A percentile compares a stretch with the other conserved stretches of the same genome.
These are phyloP conservation scores for Hydropsyche tenuis DNA, from an alignment of 1,140 invertebrate genomes.

Conservation along the genomic window DNA sequence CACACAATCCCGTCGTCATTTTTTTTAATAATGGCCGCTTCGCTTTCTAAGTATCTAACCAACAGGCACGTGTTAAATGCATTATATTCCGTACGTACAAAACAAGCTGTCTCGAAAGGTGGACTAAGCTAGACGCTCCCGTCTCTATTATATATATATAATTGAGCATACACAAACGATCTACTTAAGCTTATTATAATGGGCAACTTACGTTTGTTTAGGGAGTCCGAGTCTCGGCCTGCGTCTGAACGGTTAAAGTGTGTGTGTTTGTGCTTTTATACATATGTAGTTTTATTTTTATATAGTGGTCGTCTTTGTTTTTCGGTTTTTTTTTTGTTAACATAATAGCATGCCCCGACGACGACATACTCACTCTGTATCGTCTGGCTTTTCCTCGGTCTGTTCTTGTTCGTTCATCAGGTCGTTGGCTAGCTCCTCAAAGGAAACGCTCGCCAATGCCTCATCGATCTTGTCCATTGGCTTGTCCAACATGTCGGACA, in stretches of 20 bases:
- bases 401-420: conserved; percentile 44
- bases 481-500: conserved; percentile 42
- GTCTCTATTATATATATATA: neutral
- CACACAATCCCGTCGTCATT: neutral
- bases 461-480: conserved; percentile 47
- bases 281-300: conserved; percentile 12
- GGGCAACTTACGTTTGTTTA: conserved; percentile 44
- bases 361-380: conserved; percentile 48
- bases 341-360: conserved; percentile 3
- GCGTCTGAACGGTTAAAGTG: conserved; percentile 47
- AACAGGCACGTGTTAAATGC: neutral
- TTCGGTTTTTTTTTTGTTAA: neutral
- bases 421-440: conserved; percentile 46
- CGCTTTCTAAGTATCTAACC: neutral
- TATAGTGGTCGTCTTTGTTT: conserved; percentile 14
- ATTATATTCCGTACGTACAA: neutral
- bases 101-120: conserved; percentile 19
- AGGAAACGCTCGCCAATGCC: conserved; percentile 22
- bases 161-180: neutral
- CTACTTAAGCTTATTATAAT: too few relatives aligned
- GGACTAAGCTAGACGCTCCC: neutral
- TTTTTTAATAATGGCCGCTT: neutral
- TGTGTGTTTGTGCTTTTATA: conserved; percentile 6
- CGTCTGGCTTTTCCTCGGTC: conserved; percentile 34
- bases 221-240: conserved; percentile 48